Evolutionary conservation across 1,140 invertebrate species (phyloP), one percentile per base, ranked within the genome.

Genomic region (Samia ricini): DNA sequence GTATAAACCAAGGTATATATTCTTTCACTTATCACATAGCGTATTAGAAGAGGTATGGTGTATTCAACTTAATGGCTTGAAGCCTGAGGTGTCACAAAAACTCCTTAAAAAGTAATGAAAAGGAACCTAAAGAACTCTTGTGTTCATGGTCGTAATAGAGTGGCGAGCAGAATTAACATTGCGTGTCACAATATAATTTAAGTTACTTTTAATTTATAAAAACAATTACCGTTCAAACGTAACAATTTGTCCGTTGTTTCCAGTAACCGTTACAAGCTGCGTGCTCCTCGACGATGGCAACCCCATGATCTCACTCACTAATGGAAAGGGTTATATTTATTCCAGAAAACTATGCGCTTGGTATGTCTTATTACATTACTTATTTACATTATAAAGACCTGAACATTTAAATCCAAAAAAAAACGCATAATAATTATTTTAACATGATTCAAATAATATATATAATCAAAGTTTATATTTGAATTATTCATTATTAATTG

Each of bases 271-370:
- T 5, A 89, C 89, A 56, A 92, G 92, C 58, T 92, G 92, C 69
- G 83, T 88, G n/a, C 70, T 95, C 19, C 91, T 94, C 20, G 88
- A 93, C 7, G 87, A 93, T 59, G 93, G 94, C 26, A 89, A 92
- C 66, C 94, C 94, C 1, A 81, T 95, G 60, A 83, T 95, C 56
- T 92, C 93, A 24, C 80, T 95, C 18, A 94, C 92, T 15, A 94
- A 93, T 72, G 94, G 94, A 10, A 93, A 93, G 83, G 93, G 93
- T 20, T 95, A 94, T 74, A 92, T 94, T 21, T 95, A 93, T 73
- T 93, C 92, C 66, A 76, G 90, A 56, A 93, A 94, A 68, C 81
- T 95, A 57, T 91, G 91, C 61, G 89, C 92, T 10, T 96, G 95
- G 95, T 94, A 84, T 91, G 89, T 84, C 36, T 52, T 36, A 18